Percentiles rank a stretch among this genome's conserved stretches.
These are phyloP conservation scores for Oryzaephilus surinamensis DNA, from an alignment of 1,140 invertebrate genomes.

Conservation along the genomic window DNA sequence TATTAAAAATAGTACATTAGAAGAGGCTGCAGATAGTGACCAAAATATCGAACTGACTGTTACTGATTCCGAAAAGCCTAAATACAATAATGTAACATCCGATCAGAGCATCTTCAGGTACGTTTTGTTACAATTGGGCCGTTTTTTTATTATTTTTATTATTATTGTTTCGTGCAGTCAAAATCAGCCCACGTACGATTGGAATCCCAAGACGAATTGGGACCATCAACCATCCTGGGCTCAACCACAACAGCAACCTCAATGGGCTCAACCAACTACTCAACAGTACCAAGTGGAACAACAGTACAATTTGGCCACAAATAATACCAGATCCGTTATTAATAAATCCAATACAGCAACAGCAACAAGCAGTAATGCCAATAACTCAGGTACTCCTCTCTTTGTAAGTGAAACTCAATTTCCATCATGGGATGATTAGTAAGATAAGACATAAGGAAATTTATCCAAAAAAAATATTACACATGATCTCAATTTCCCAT, in stretches of 20 bases:
- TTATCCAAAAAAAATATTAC: too few species aligned
- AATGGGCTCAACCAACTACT: conserved; percentile 23
- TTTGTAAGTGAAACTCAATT: conserved; percentile 34
- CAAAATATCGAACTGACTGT: conserved; percentile 45
- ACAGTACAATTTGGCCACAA: conserved; percentile 36
- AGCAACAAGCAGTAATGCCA: conserved; percentile 2
- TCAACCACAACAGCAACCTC: too few species aligned
- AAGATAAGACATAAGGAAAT: conserved; percentile 9
- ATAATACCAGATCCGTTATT: conserved; percentile 33
- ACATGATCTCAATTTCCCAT: too few species aligned
- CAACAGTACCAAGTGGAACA: conserved; percentile 35
- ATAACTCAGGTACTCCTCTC: conserved; percentile 10
- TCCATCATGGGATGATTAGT: conserved; percentile 38
- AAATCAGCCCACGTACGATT: conserved; percentile 31
- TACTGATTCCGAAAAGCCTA: conserved; percentile 39
- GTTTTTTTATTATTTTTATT: conserved; percentile 3
- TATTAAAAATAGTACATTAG: conserved; percentile 73
- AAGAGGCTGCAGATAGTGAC: conserved; percentile 47
- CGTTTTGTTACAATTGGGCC: conserved; percentile 5
- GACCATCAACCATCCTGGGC: conserved; percentile 27
- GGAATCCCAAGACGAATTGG: conserved; percentile 34
- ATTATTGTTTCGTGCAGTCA: conserved; percentile 24
- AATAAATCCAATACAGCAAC: conserved; percentile 14
- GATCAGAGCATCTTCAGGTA: conserved; percentile 38
- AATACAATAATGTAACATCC: conserved; percentile 21